A percentile compares a stretch with the other conserved stretches of the same genome.
Evolutionary conservation across 1,140 invertebrate genomes (phyloP).

Genomic region (Leptopilina boulardi): DNA sequence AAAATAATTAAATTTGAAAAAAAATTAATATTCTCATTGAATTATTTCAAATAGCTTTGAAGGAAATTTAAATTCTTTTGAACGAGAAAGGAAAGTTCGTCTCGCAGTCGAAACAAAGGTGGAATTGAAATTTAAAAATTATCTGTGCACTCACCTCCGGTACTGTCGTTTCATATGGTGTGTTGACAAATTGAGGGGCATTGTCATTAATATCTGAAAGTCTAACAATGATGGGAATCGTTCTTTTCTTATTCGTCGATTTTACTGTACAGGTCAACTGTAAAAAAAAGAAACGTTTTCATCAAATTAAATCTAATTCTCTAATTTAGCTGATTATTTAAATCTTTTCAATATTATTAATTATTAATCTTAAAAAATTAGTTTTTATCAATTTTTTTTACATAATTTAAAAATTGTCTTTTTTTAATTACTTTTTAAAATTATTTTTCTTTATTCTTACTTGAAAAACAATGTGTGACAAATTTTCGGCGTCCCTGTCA

Average conservation of each 20-base stretch:
- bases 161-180: conserved; percentile 88
- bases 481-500: conserved; percentile 89
- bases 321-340: not conserved
- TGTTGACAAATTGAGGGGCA: conserved; percentile 86
- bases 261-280: conserved; percentile 88
- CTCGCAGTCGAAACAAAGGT: not conserved
- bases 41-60: not conserved
- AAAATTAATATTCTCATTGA: too few relatives aligned
- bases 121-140: conserved; percentile 33
- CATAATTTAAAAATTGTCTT: too few relatives aligned
- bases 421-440: too few relatives aligned
- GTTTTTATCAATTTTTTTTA: too few relatives aligned
- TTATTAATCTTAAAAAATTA: too few relatives aligned
- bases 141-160: conserved; percentile 84
- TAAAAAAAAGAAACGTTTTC: conserved; percentile 60
- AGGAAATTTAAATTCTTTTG: not conserved
- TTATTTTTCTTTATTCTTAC: conserved; percentile 75
- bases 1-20: too few relatives aligned
- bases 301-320: not conserved
- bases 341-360: too few relatives aligned
- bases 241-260: conserved; percentile 84
- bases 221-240: conserved; percentile 91
- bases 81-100: conserved; percentile 8
- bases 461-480: conserved; percentile 92
- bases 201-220: conserved; percentile 95